Evolutionary conservation across 53 echinoderm and acorn worm species (phyloP).

Genomic region (Temnopleurus reevesii): DNA sequence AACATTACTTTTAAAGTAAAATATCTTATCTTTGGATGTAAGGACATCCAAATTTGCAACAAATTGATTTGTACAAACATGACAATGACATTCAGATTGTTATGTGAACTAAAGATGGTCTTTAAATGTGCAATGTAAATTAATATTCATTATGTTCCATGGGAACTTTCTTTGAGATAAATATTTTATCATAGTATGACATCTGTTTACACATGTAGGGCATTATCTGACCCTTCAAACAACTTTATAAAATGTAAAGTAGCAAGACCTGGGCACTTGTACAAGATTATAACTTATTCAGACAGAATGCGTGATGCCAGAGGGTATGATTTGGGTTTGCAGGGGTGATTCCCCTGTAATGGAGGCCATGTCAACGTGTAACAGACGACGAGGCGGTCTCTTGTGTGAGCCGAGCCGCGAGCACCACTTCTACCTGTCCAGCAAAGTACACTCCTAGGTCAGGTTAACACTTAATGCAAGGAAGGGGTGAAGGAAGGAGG

Average conservation of each 20-base stretch:
- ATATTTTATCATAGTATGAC: too few species aligned
- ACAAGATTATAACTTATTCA: neutral
- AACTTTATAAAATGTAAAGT: neutral
- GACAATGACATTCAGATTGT: too few species aligned
- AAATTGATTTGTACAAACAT: too few species aligned
- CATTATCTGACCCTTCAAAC: neutral
- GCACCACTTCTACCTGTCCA: slow-evolving; percentile 25
- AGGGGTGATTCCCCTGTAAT: slow-evolving; percentile 21
- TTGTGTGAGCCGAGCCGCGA: slow-evolving; percentile 2
- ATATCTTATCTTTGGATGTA: too few species aligned
- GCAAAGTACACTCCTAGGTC: slow-evolving; percentile 18
- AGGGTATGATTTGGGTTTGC: neutral
- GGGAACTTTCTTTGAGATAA: too few species aligned
- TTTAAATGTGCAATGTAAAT: too few species aligned
- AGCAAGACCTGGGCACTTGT: neutral
- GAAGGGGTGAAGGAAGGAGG: neutral
- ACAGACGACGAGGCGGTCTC: slow-evolving; percentile 20
- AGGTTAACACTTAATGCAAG: slow-evolving; percentile 5
- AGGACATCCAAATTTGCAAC: too few species aligned
- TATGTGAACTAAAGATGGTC: too few species aligned
- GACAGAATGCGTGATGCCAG: neutral
- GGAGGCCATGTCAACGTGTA: slow-evolving; percentile 16
- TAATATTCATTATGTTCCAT: too few species aligned
- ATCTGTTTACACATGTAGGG: slow-evolving; percentile 8
- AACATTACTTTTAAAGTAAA: too few species aligned